Evolutionary conservation across 2,113 vertebrate species (phyloP).

Genomic region (Carassius gibelio): DNA sequence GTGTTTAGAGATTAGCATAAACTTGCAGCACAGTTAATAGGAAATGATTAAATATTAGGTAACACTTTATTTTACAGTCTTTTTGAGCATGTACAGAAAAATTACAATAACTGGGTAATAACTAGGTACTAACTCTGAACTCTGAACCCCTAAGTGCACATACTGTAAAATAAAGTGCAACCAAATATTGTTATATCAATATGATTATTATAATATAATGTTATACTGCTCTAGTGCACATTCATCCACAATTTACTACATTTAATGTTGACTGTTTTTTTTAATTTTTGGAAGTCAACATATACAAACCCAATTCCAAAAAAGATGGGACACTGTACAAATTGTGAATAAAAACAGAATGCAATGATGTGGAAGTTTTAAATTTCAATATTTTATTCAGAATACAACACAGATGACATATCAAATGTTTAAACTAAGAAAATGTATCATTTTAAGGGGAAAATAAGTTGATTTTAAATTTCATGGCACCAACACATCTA

Average conservation of each 20-base stretch:
- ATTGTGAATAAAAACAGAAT: too few species aligned
- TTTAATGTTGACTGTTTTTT: not conserved
- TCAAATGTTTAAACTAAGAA: too few species aligned
- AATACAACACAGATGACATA: too few species aligned
- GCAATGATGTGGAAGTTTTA: too few species aligned
- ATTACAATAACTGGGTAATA: not conserved
- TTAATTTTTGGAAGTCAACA: not conserved
- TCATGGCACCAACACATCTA: too few species aligned
- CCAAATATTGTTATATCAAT: not conserved
- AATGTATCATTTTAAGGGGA: too few species aligned
- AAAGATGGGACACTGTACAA: too few species aligned
- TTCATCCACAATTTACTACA: not conserved
- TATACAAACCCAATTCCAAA: not conserved
- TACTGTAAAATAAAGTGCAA: too few species aligned
- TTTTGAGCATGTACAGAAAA: not conserved
- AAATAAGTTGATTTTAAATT: too few species aligned
- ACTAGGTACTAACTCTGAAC: not conserved
- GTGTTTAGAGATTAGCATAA: not conserved
- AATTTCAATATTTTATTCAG: too few species aligned
- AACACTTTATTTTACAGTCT: not conserved
- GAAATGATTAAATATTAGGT: not conserved
- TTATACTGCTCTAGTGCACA: not conserved
- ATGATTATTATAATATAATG: not conserved
- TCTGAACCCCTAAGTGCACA: not conserved
- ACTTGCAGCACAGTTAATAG: not conserved